Evolutionary conservation across 2,113 vertebrate species (phyloP), one percentile per base, ranked within the genome.

Genomic region (Trochalopteron elliotii): DNA sequence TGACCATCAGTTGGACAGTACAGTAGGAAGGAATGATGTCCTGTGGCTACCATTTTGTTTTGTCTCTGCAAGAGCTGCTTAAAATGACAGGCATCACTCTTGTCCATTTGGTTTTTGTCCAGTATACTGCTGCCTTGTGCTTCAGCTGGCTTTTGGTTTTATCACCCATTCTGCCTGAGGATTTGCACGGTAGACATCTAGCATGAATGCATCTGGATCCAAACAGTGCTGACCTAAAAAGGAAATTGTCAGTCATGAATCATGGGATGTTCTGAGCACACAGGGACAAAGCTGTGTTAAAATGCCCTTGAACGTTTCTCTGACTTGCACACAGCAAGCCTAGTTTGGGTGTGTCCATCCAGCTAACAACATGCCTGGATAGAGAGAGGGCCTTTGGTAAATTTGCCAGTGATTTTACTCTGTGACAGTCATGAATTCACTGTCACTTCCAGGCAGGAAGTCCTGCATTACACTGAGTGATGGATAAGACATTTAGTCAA

Each of bases 131-230:
- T 78, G 94, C 90, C 95, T 85, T 83, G 79, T 64, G 63, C 89
- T 94, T 98, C 98, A 98, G 94, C 95, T 98, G 74, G 96, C 89
- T 76, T 98, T 98, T 63, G 98, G 98, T 94, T 99, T 99, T 93
- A 99, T 98, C 90, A 99, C 98, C 99, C 99, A 99, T 87, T 99
- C 98, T 96, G 99, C 99, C 71, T 98, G 98, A 93, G 99, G 99
- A 92, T 99, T 99, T 22, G 98, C 98, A 71, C 40, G 98, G 97
- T 99, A 99, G 53, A 99, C 98, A 39, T 99, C 99, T 90, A 99
- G 93, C 79, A 99, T 97, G 50, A 98, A 96, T 0, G 99, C 98
- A 50, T 99, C 99, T 0, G 98, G 99, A 83, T 99, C 99, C 96
- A 99, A 97, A 81, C 99, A 99, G 50, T 99, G 98, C 81, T 99